Evolutionary conservation across 2,113 vertebrate species (phyloP), one percentile per base, ranked within the genome.

Genomic region (Stegastes partitus): DNA sequence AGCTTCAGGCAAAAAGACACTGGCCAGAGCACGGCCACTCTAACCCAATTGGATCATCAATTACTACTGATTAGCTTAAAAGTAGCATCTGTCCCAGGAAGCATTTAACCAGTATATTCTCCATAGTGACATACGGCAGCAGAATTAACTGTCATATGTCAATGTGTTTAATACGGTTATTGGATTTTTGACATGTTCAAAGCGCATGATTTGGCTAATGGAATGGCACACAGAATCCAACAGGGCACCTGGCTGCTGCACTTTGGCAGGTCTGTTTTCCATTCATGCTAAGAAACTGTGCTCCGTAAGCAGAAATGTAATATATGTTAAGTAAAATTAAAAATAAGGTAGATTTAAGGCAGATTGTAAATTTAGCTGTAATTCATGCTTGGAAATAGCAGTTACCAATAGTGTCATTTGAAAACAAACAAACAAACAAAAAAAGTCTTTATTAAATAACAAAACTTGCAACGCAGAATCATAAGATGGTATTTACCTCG

Each of bases 81-180:
- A 92, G 89, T 91, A 91, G 91, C 93, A 90, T 94, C 93, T 95
- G 94, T 93, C 94, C 82, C 91, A 93, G 93, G 93, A 94, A 94
- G 85, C 90, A 91, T 93, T 94, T 93, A 94, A 92, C 92, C 90
- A 94, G 92, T 94, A 90, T 88, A 89, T 91, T 93, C 70, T 83
- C 90, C 79, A 81, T 66, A 77, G 83, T 91, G 85, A 84, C 91
- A 93, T 93, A 90, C 75, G 76, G 90, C 85, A 90, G 77, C 84
- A 93, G 88, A 92, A 93, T 94, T 87, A 94, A 89, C 92, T 90
- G 89, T 93, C 85, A 87, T 85, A 88, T 83, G 90, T 92, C 91
- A 93, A 62, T 87, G 79, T 81, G 69, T 88, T 90, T 93, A 91
- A 94, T 90, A 61, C 31, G 37, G 71, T 92, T 94, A 94, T 85